Conservation (phyloP, 2,113 vertebrate genomes). For the Capricornis sumatraensis region DNA sequence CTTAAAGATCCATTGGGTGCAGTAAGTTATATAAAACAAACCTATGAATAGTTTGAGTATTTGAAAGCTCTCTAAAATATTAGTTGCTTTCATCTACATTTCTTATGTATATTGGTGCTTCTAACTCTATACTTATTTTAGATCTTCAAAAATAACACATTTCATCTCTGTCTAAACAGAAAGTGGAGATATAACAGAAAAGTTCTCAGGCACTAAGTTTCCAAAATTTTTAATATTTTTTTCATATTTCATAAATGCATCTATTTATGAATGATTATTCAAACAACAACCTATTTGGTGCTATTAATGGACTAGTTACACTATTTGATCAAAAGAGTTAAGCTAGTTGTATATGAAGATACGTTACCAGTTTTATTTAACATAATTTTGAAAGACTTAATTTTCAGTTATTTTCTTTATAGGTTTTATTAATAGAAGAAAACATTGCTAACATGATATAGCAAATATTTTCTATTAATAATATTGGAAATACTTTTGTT, state of each 20-base stretch:
- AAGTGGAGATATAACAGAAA: neutral
- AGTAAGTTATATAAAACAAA: neutral
- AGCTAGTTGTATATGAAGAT: neutral
- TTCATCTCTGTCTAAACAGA: neutral
- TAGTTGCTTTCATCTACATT: neutral
- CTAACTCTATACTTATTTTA: neutral
- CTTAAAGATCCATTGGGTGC: neutral
- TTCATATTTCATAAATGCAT: neutral
- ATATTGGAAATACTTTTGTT: neutral
- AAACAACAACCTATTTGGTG: neutral
- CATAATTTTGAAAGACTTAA: neutral
- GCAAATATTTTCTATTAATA: neutral
- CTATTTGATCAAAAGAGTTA: neutral
- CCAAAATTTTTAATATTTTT: neutral
- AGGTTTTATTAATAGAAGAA: neutral
- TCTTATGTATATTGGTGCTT: neutral
- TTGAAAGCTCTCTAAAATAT: neutral
- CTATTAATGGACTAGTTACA: neutral
- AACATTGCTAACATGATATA: neutral
- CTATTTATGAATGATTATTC: neutral
- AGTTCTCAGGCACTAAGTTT: neutral
- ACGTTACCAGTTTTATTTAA: neutral
- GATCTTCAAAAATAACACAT: neutral
- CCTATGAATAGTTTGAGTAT: neutral
- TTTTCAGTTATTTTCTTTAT: neutral